A percentile compares a stretch with the other conserved stretches of the same genome.
Conservation (phyloP, 2,888 invertebrate genomes). For the Phaonia tiefii region DNA sequence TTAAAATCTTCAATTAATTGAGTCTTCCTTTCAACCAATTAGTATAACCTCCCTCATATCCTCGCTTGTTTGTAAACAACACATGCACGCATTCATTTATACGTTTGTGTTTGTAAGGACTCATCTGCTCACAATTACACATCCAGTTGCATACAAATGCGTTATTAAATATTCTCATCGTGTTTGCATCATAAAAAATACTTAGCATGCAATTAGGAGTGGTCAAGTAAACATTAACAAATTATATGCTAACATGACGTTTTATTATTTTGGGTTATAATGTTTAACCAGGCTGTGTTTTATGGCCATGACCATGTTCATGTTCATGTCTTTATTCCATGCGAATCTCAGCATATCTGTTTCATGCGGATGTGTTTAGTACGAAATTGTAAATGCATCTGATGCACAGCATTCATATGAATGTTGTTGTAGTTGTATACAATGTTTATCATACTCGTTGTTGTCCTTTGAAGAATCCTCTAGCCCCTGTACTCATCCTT, state of each 20-base stretch:
- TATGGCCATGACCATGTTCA: constrained; percentile 44
- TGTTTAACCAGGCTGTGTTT: constrained; percentile 56
- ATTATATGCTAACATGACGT: constrained; percentile 74
- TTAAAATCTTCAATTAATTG: too few relatives aligned
- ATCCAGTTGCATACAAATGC: neutral
- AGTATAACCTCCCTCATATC: too few relatives aligned
- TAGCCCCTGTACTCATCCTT: constrained; percentile 14
- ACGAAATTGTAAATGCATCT: constrained; percentile 45
- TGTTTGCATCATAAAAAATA: constrained; percentile 66
- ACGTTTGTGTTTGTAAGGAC: too few relatives aligned
- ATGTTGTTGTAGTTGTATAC: constrained; percentile 17
- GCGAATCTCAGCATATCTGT: neutral
- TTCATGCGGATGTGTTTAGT: neutral
- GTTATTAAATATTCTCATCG: constrained; percentile 26
- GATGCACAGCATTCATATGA: neutral
- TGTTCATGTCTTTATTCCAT: constrained; percentile 15
- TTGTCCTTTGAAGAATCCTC: constrained; percentile 18
- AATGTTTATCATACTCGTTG: constrained; percentile 47
- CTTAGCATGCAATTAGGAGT: constrained; percentile 75
- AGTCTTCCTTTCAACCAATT: too few relatives aligned
- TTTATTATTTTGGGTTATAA: constrained; percentile 60
- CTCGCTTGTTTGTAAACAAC: too few relatives aligned
- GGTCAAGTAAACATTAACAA: constrained; percentile 76
- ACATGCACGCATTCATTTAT: too few relatives aligned
- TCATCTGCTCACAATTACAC: too few relatives aligned